Evolutionary conservation across 1,140 invertebrate genomes (phyloP).

Genomic region (Aphelenchoides fujianensis): DNA sequence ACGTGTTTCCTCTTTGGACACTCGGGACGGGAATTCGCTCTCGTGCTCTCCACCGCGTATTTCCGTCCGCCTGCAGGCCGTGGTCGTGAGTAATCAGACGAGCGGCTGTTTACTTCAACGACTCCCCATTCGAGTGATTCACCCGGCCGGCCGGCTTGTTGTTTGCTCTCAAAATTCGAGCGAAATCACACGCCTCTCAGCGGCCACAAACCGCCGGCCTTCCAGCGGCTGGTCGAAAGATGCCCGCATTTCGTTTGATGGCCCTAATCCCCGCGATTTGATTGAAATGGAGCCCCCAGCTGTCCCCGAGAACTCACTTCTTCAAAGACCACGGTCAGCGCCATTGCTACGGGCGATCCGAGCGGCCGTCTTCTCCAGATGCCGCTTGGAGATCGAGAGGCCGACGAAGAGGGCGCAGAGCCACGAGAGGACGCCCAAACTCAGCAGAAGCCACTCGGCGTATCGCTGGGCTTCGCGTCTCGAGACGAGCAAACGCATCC

Average conservation of each 20-base stretch:
- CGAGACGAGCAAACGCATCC: slow-evolving; percentile 3
- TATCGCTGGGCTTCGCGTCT: slow-evolving; percentile 36
- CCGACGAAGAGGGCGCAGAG: slow-evolving; percentile 37
- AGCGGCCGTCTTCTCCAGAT: slow-evolving; percentile 40
- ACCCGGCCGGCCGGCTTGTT: not conserved
- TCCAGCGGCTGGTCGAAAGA: too few relatives aligned
- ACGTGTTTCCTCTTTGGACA: too few relatives aligned
- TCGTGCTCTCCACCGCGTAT: too few relatives aligned
- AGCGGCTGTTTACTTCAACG: too few relatives aligned
- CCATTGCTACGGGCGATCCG: not conserved
- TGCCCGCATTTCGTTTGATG: too few relatives aligned
- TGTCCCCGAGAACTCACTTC: not conserved
- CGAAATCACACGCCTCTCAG: not conserved
- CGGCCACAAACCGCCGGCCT: not conserved
- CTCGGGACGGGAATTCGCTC: too few relatives aligned
- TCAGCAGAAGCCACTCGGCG: slow-evolving; percentile 26
- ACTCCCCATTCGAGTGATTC: too few relatives aligned
- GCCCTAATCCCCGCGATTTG: too few relatives aligned
- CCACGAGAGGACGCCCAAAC: slow-evolving; percentile 42
- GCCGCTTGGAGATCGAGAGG: slow-evolving; percentile 55
- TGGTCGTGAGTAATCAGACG: too few relatives aligned
- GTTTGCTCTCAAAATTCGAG: not conserved
- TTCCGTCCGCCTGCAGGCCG: too few relatives aligned
- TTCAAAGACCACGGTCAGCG: not conserved
- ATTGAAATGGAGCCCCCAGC: not conserved